Conservation (phyloP, 35 echinoderm and acorn worm species). For the Ophiothrix spiculata region DNA sequence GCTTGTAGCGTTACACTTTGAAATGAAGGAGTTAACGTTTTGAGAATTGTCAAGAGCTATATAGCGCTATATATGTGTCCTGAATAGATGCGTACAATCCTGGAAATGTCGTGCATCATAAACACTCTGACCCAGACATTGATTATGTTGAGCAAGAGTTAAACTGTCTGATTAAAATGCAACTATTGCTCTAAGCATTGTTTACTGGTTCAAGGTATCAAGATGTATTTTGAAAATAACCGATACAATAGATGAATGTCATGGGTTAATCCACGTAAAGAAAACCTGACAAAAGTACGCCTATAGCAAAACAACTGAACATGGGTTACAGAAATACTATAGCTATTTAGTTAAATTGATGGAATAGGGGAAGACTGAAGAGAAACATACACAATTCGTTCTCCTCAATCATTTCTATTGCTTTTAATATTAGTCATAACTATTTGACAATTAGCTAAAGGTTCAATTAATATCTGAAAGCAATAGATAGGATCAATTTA, state of each 20-base stretch:
- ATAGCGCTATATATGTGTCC: neutral
- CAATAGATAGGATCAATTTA: too few relatives aligned
- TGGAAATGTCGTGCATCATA: neutral
- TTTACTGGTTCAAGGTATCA: conserved; percentile 2
- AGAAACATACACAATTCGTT: neutral
- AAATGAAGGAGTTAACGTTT: conserved; percentile 9
- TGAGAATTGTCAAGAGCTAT: neutral
- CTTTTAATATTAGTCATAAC: neutral
- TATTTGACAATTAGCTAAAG: neutral
- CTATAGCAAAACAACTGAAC: neutral
- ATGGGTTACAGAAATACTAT: conserved; percentile 9
- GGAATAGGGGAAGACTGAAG: neutral
- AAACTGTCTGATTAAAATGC: neutral
- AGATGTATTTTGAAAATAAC: neutral
- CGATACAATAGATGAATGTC: neutral
- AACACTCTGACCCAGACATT: neutral
- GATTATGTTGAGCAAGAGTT: neutral
- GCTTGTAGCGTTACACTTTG: neutral
- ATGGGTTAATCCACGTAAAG: neutral
- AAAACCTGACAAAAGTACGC: conserved; percentile 4
- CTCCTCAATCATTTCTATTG: conserved; percentile 8
- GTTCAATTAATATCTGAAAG: neutral
- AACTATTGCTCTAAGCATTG: neutral
- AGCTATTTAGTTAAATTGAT: conserved; percentile 12
- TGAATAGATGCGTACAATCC: neutral